phyloP scores from a whole-genome alignment of 2,888 invertebrate species.

The Cheilosia impressa region DNA sequence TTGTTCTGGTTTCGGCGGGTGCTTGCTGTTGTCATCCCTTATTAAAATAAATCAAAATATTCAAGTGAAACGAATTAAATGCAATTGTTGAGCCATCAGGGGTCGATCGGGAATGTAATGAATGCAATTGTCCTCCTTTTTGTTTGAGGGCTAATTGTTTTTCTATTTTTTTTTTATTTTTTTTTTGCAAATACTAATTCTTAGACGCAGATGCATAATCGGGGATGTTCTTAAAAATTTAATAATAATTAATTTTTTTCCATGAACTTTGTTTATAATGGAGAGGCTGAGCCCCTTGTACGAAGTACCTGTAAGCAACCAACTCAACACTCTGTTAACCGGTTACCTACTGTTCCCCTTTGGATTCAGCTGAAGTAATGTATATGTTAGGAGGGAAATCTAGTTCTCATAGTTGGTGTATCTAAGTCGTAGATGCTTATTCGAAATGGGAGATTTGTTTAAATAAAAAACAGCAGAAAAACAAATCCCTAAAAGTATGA shows the following conservation, averaged over 20 bases:
- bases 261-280: background rate
- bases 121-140: slow-evolving; percentile 16
- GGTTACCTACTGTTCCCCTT: slow-evolving; percentile 17
- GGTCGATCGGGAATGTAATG: slow-evolving; percentile 26
- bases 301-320: too few relatives aligned
- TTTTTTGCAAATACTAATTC: slow-evolving; percentile 51
- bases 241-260: slow-evolving; percentile 33
- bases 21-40: slow-evolving; percentile 51
- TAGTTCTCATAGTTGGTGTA: too few relatives aligned
- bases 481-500: background rate
- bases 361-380: background rate
- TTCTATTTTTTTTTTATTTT: background rate
- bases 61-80: slow-evolving; percentile 67
- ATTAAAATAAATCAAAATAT: slow-evolving; percentile 72
- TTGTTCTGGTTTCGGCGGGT: slow-evolving; percentile 58
- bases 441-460: background rate
- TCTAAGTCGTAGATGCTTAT: background rate
- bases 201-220: slow-evolving; percentile 47
- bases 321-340: slow-evolving; percentile 15
- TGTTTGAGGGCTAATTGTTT: slow-evolving; percentile 19
- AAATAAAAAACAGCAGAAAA: too few relatives aligned
- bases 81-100: slow-evolving; percentile 43
- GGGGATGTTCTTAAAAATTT: background rate
- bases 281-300: too few relatives aligned
- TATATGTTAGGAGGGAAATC: background rate